Conservation (phyloP, 2,888 invertebrate species). For the Clunio marinus region DNA sequence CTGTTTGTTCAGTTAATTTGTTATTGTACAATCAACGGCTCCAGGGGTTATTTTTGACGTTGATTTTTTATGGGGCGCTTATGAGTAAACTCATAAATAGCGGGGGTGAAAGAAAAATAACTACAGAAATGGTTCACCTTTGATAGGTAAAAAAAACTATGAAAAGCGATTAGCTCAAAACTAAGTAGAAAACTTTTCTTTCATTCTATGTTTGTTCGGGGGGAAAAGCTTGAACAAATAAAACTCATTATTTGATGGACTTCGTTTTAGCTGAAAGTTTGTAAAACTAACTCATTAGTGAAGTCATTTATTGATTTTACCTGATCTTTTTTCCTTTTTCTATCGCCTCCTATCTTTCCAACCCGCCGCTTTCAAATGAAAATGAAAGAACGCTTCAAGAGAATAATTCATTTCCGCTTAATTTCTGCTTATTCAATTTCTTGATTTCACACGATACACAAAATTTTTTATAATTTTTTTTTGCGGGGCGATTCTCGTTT, state of each 20-base stretch:
- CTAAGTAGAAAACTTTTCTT: too few relatives aligned
- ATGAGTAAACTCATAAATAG: too few relatives aligned
- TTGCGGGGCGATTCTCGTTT: constrained; percentile 19
- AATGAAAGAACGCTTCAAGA: background rate
- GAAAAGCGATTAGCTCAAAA: constrained; percentile 8
- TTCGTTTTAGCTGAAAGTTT: too few relatives aligned
- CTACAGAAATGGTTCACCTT: too few relatives aligned
- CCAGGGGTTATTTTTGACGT: background rate
- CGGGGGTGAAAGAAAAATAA: background rate
- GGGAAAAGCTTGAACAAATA: too few relatives aligned
- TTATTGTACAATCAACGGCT: constrained; percentile 31
- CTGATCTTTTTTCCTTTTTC: background rate
- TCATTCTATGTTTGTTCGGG: too few relatives aligned
- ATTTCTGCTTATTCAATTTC: constrained; percentile 33
- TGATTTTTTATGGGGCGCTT: too few relatives aligned
- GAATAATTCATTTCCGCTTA: constrained; percentile 11
- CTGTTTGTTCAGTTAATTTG: constrained; percentile 33
- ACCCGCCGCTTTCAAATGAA: too few relatives aligned
- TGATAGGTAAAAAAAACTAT: constrained; percentile 17
- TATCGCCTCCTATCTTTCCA: background rate
- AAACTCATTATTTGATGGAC: too few relatives aligned
- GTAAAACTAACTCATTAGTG: constrained; percentile 11
- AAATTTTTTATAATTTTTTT: too few relatives aligned
- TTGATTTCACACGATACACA: constrained; percentile 21
- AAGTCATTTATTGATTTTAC: constrained; percentile 23